Evolutionary conservation across 2,113 vertebrate species (phyloP).

Genomic region (Entomyzon cyanotis): DNA sequence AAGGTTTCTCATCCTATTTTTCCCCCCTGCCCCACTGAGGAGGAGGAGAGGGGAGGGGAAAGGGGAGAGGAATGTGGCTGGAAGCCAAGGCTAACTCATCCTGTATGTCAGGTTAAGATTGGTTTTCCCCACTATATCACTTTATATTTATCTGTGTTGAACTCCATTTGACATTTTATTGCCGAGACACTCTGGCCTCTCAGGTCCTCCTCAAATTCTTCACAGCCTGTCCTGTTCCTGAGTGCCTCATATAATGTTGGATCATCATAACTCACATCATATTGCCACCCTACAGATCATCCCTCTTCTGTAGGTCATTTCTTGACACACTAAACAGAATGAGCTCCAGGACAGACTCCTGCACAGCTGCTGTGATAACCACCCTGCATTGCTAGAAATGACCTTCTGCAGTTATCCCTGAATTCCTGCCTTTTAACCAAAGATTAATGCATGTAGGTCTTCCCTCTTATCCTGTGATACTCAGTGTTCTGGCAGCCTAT

Average conservation of each 20-base stretch:
- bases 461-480: neutral
- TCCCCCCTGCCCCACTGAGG: neutral
- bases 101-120: neutral
- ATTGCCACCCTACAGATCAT: neutral
- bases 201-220: neutral
- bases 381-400: neutral
- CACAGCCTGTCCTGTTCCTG: neutral
- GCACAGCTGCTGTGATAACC: neutral
- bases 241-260: neutral
- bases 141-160: neutral
- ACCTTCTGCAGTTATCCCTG: neutral
- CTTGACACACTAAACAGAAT: neutral
- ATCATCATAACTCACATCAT: neutral
- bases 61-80: neutral
- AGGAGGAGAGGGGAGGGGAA: neutral
- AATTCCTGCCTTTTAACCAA: neutral
- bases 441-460: neutral
- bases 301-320: neutral
- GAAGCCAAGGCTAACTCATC: neutral
- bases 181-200: neutral
- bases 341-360: neutral
- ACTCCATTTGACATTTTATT: conserved; percentile 3
- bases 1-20: neutral
- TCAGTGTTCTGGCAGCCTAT: neutral
- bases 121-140: neutral